Percentiles rank a stretch among this genome's conserved stretches.
Evolutionary conservation across 2,888 invertebrate species (phyloP).

Genomic region (Polymixis lichenea): DNA sequence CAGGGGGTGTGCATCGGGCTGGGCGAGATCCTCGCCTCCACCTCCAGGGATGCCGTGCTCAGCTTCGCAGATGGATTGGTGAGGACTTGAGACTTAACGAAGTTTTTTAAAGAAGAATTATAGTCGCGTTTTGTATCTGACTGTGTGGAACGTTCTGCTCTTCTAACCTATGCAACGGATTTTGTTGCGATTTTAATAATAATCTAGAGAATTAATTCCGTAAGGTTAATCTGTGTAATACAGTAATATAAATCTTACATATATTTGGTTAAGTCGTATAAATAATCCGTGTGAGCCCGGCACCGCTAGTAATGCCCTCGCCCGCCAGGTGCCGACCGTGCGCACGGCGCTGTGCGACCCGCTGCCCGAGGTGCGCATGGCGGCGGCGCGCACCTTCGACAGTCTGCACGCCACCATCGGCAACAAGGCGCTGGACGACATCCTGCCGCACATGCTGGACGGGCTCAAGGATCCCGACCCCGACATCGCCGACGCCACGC

Average conservation of each 20-base stretch:
- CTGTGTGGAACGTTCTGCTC: no score
- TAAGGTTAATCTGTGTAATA: no score
- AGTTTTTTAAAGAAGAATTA: no score
- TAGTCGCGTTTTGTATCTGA: no score
- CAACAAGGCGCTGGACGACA: conserved; percentile 98
- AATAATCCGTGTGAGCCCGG: no score
- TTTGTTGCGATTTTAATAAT: no score
- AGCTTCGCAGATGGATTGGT: conserved; percentile 90
- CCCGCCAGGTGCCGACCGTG: conserved; percentile 94
- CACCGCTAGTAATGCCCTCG: no score
- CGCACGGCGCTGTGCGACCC: conserved; percentile 98
- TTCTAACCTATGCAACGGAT: no score
- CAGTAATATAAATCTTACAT: no score
- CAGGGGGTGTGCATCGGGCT: conserved; percentile 99
- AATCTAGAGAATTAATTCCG: no score
- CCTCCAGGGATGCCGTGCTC: conserved; percentile 98
- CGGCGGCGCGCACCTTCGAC: conserved; percentile 99
- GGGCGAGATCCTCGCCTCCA: conserved; percentile 99
- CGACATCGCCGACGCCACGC: conserved; percentile 95
- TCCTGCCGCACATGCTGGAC: conserved; percentile 97
- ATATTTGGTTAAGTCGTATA: no score
- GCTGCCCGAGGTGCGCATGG: conserved; percentile 97
- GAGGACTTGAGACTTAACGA: conserved; percentile 11
- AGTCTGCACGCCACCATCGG: conserved; percentile 98
- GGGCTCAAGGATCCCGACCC: conserved; percentile 94